Conservation (phyloP, 2,888 invertebrate genomes). For the Merodon equestris region DNA sequence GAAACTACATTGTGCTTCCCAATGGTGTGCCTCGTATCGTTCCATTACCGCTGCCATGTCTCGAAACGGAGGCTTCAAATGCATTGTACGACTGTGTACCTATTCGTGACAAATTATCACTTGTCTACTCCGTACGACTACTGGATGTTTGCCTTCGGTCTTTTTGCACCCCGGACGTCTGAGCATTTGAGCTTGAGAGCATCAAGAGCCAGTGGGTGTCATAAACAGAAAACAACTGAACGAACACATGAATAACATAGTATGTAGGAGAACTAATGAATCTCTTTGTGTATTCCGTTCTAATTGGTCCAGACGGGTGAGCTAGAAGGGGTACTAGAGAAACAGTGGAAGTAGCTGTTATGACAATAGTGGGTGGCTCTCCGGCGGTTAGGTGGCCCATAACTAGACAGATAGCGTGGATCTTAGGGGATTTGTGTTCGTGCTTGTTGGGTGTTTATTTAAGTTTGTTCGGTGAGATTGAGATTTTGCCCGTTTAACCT, state of each 20-base stretch:
- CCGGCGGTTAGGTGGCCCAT: not conserved
- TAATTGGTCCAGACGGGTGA: not conserved
- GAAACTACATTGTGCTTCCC: conserved; percentile 43
- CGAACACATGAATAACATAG: not conserved
- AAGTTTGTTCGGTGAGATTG: conserved; percentile 54
- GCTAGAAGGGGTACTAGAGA: not conserved
- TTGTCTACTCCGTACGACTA: conserved; percentile 23
- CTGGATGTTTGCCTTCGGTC: conserved; percentile 21
- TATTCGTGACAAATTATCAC: conserved; percentile 44
- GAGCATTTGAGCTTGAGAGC: conserved; percentile 9
- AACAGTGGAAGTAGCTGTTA: conserved; percentile 9
- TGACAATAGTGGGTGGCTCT: conserved; percentile 15
- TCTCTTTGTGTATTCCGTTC: conserved; percentile 8
- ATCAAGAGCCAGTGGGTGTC: not conserved
- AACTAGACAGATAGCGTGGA: too few species aligned
- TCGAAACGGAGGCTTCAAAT: conserved; percentile 3
- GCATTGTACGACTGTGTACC: not conserved
- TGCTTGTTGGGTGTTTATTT: conserved; percentile 58
- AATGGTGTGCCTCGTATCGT: conserved; percentile 1
- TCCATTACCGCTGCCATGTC: conserved; percentile 19
- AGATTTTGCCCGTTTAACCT: conserved; percentile 54
- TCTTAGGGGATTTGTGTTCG: conserved; percentile 39
- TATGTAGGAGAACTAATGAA: conserved; percentile 32
- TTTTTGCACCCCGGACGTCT: not conserved
- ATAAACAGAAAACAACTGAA: not conserved